A percentile compares a stretch with the other conserved stretches of the same genome.
phyloP scores from a whole-genome alignment of 1,140 invertebrate genomes.

The Theocolax elegans region DNA sequence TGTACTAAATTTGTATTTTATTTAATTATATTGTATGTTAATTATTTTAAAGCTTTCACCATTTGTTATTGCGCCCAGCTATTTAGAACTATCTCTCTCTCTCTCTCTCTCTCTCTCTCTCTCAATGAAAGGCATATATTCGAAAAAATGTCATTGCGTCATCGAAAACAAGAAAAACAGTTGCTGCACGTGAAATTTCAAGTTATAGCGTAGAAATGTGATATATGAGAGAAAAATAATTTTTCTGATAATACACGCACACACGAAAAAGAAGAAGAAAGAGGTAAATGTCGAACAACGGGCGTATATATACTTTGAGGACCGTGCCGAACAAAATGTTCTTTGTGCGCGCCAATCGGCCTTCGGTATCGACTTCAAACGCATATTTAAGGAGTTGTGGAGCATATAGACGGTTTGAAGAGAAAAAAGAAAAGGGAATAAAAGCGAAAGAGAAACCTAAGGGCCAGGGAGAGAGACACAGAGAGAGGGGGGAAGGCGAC shows the following conservation, averaged over 20 bases:
- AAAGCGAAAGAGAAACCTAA: neutral
- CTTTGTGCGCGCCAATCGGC: slow-evolving; percentile 42
- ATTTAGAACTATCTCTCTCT: too few relatives aligned
- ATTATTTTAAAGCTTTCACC: too few relatives aligned
- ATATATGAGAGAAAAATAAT: slow-evolving; percentile 34
- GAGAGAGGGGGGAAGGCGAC: slow-evolving; percentile 42
- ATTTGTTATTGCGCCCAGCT: too few relatives aligned
- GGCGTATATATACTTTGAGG: neutral
- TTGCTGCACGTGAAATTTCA: too few relatives aligned
- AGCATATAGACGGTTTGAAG: slow-evolving; percentile 25
- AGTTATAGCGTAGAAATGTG: too few relatives aligned
- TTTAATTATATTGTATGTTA: too few relatives aligned
- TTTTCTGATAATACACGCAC: slow-evolving; percentile 10
- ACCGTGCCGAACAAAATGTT: slow-evolving; percentile 42
- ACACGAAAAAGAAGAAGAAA: neutral
- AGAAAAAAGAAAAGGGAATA: slow-evolving; percentile 13
- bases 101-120: too few relatives aligned
- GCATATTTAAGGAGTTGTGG: slow-evolving; percentile 33
- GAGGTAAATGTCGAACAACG: slow-evolving; percentile 28
- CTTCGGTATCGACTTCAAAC: slow-evolving; percentile 45
- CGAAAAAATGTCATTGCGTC: too few relatives aligned
- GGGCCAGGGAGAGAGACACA: slow-evolving; percentile 24
- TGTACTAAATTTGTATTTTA: too few relatives aligned
- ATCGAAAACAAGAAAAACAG: too few relatives aligned
- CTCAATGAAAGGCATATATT: too few relatives aligned